These are phyloP conservation scores for Falco cherrug DNA, from an alignment of 2,797 vertebrate genomes.

Conservation along the genomic window DNA sequence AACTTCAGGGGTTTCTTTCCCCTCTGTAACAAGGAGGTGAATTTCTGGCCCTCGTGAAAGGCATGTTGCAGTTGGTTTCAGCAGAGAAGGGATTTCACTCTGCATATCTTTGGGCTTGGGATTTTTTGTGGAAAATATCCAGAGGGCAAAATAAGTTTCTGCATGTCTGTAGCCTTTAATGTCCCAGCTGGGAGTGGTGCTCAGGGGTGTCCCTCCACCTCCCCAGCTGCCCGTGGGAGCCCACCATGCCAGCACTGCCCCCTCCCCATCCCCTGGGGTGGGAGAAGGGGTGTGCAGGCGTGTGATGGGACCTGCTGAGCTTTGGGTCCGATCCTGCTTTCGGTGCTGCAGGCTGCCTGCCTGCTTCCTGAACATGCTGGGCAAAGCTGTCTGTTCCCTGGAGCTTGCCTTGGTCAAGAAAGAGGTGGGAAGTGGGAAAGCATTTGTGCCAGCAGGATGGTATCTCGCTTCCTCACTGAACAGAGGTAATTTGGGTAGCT, in stretches of 20 bases:
- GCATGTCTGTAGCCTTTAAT: not conserved
- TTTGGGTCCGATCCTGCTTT: not conserved
- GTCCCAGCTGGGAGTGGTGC: fast-evolving
- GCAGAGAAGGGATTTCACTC: not conserved
- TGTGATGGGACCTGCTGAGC: not conserved
- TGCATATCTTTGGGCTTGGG: not conserved
- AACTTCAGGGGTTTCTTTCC: not conserved
- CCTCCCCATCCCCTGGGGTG: no score
- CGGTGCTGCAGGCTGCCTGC: not conserved
- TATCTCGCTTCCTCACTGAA: fast-evolving
- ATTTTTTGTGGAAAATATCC: not conserved
- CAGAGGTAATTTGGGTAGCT: not conserved
- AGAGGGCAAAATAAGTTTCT: not conserved
- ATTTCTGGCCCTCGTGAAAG: not conserved
- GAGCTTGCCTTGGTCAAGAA: not conserved
- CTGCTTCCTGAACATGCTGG: not conserved
- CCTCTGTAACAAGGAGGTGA: not conserved
- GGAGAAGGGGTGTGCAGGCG: not conserved
- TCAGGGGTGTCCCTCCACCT: fast-evolving
- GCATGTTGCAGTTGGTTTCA: not conserved
- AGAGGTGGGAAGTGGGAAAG: not conserved
- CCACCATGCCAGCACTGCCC: fast-evolving
- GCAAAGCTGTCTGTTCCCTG: not conserved
- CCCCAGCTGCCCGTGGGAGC: not conserved
- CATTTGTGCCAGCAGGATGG: not conserved